Evolutionary conservation across 2,797 vertebrate genomes (phyloP).

Genomic region (Sternarchorhynchus goeldii): DNA sequence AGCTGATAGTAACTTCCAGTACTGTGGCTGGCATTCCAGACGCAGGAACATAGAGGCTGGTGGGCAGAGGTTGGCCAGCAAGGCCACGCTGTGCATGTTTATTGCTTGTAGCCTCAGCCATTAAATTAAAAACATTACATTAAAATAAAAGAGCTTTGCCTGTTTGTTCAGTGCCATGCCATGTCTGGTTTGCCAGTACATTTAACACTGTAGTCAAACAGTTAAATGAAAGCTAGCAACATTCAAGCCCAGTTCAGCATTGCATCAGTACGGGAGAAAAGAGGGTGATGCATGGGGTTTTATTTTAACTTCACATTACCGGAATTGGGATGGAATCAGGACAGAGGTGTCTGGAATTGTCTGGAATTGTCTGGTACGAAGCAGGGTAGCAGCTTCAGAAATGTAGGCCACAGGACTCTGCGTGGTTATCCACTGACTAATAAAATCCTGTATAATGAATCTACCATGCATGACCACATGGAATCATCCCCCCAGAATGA

Average conservation of each 20-base stretch:
- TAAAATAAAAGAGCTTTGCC: neutral
- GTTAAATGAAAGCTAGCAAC: neutral
- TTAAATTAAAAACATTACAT: constrained; percentile 17
- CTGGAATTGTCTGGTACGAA: neutral
- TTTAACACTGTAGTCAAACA: constrained; percentile 10
- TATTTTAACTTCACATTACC: constrained; percentile 30
- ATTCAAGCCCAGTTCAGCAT: neutral
- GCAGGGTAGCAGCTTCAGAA: neutral
- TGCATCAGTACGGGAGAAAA: too few species aligned
- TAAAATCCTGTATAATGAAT: constrained; percentile 15
- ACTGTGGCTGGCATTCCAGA: constrained; percentile 20
- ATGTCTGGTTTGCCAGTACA: constrained; percentile 13
- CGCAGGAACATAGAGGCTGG: constrained; percentile 11
- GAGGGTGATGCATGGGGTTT: constrained; percentile 1
- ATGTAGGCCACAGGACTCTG: constrained; percentile 1
- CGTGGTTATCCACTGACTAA: constrained; percentile 33
- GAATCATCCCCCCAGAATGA: neutral
- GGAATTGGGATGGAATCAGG: constrained; percentile 16
- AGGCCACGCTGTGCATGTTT: constrained; percentile 20
- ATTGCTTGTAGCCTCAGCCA: constrained; percentile 17
- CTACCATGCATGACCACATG: constrained; percentile 17
- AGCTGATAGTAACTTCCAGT: constrained; percentile 12
- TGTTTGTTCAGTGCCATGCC: neutral
- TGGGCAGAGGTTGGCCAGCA: neutral
- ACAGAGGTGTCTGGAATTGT: neutral